phyloP scores from a whole-genome alignment of 2,113 vertebrate species.

The Silurus meridionalis region DNA sequence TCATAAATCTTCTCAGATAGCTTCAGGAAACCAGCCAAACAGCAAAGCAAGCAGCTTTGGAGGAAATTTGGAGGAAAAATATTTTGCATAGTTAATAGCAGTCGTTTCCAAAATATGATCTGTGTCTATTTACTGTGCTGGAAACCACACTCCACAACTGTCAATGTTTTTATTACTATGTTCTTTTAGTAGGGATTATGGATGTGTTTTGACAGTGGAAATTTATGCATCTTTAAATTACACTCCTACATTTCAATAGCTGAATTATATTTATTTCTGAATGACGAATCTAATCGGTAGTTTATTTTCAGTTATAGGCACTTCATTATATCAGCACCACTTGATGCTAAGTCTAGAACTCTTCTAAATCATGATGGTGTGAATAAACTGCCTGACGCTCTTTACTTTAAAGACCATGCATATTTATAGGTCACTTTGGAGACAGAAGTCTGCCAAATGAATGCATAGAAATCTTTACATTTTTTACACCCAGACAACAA shows the following conservation, averaged over 20 bases:
- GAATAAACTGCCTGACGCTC: not conserved
- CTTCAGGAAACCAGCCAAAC: not conserved
- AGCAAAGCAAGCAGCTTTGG: slow-evolving; percentile 18
- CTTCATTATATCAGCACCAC: not conserved
- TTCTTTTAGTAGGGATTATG: not conserved
- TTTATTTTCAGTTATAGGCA: no score
- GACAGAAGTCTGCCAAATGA: not conserved
- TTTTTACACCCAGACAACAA: not conserved
- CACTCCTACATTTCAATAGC: not conserved
- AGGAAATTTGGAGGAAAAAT: slow-evolving; percentile 16
- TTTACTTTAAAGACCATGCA: not conserved
- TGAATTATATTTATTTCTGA: not conserved
- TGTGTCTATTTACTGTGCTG: not conserved
- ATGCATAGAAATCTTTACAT: not conserved
- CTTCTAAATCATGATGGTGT: not conserved
- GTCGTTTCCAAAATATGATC: not conserved
- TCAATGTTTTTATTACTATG: not conserved
- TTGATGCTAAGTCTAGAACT: not conserved
- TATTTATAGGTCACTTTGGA: not conserved
- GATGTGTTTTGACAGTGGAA: not conserved
- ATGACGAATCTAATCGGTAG: not conserved
- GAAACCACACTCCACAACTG: not conserved
- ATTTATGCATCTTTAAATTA: not conserved
- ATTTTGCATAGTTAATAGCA: slow-evolving; percentile 10
- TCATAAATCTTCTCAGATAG: not conserved